Evolutionary conservation across 2,888 invertebrate genomes (phyloP).

Genomic region (Ceramica pisi): DNA sequence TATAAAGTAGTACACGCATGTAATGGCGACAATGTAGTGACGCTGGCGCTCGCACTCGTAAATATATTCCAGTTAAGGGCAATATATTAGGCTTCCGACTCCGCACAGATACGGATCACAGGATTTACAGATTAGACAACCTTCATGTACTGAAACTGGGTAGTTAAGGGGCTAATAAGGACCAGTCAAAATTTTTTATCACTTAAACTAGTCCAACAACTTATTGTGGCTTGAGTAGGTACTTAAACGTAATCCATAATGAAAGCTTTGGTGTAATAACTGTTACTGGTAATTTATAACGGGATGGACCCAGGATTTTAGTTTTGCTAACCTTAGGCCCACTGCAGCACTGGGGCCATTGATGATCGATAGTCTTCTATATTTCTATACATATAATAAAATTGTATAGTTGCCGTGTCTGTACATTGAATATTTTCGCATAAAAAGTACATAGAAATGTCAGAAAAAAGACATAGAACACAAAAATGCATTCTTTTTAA

Average conservation of each 20-base stretch:
- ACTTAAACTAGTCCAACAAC: background rate
- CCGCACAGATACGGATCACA: conserved; percentile 55
- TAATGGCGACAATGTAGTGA: conserved; percentile 37
- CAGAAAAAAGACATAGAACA: too few relatives aligned
- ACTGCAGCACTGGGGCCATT: too few relatives aligned
- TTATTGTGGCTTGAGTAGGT: too few relatives aligned
- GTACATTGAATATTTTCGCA: too few relatives aligned
- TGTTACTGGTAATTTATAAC: background rate
- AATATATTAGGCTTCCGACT: conserved; percentile 54
- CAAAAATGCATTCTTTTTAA: too few relatives aligned
- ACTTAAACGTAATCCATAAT: background rate
- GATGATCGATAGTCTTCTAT: too few relatives aligned
- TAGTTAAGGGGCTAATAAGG: conserved; percentile 11
- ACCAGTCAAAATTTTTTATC: background rate
- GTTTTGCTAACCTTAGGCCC: background rate
- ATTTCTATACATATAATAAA: too few relatives aligned
- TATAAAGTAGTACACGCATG: conserved; percentile 41
- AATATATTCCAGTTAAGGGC: conserved; percentile 51
- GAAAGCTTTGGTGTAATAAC: background rate
- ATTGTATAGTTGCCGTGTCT: too few relatives aligned
- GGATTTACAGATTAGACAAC: conserved; percentile 50
- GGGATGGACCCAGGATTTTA: background rate
- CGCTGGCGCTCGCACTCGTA: conserved; percentile 49
- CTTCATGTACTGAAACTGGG: conserved; percentile 38
- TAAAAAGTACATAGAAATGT: too few relatives aligned